Base-by-base conservation (phyloP, 2,113 vertebrate genomes). In the Plestiodon gilberti region DNA sequence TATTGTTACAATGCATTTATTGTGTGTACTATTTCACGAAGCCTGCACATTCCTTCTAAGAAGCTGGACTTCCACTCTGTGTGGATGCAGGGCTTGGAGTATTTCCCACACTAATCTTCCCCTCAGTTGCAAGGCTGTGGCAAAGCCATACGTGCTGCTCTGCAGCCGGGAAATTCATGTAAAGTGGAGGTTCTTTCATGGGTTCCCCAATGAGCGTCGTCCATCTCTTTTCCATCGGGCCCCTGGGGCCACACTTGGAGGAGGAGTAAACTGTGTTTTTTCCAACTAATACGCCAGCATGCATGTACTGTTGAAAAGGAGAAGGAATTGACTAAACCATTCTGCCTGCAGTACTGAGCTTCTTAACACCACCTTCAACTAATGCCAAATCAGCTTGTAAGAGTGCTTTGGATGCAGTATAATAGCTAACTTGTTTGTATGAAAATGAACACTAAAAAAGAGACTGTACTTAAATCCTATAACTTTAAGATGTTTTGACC, bases 291-390 rank as follows among this genome's bases (percentile, higher is more conserved):
- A 95, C 86, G 78, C 71, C 38, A 85, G n/a, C 84, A 48, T 93
- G 95, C 96, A 96, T 96, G 94, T 88, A 78, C 81, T 94, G 94
- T 70, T 87, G 2, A 82, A 90, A 86, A 73, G 62, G 23, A 62
- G 74, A 83, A 65, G 35, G 88, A 90, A 69, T 14, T 22, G 30
- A 65, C 59, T 91, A 92, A 93, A 92, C 52, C 64, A 83, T 91
- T 87, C 91, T 90, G 65, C 67, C 0, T 28, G 52, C 23, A 13
- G 69, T 91, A 92, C 92, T 90, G 90, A 13, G 23, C 83, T 78
- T 89, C 70, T 81, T 77, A 77, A 69, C 84, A 65, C 33, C 82
- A 25, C 8, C 90, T 91, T 85, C 81, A 77, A 86, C 86, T 93
- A 75, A 33, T 83, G 59, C 57, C 40, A 92, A 83, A 87, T 83